Conservation (phyloP, 1,140 invertebrate genomes). For the Caenorhabditis remanei region DNA sequence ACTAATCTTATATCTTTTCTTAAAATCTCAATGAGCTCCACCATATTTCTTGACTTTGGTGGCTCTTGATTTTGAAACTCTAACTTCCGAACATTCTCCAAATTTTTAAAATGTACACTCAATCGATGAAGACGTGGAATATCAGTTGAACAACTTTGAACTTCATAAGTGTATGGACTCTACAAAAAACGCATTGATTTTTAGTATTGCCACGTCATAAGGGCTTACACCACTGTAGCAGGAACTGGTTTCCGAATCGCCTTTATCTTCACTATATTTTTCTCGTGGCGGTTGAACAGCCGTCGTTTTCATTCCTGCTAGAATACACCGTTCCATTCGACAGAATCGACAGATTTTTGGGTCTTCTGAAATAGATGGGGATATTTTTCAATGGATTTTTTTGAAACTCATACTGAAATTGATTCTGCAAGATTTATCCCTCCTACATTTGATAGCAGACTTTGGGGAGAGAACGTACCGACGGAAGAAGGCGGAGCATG, state of each 20-base stretch:
- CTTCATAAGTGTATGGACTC: conserved; percentile 34
- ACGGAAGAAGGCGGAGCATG: conserved; percentile 39
- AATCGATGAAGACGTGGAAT: conserved; percentile 10
- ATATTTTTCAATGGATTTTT: background rate
- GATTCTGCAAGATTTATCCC: background rate
- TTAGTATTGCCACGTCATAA: background rate
- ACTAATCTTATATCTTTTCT: conserved; percentile 29
- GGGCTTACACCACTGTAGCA: background rate
- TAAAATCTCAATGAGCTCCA: conserved; percentile 32
- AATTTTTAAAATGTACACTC: conserved; percentile 39
- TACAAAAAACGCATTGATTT: background rate
- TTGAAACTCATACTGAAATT: background rate
- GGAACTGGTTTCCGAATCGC: conserved; percentile 31
- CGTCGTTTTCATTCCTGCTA: conserved; percentile 23
- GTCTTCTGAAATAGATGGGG: background rate
- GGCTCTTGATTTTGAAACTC: conserved; percentile 44
- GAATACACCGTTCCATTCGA: conserved; percentile 23
- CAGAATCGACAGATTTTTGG: conserved; percentile 21
- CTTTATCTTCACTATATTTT: conserved; percentile 41
- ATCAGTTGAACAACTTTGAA: conserved; percentile 27
- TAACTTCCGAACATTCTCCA: conserved; percentile 28
- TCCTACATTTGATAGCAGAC: conserved; percentile 10
- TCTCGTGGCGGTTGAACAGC: conserved; percentile 29
- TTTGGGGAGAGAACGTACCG: conserved; percentile 20
- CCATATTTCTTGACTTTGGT: conserved; percentile 43